Evolutionary conservation across 1,140 invertebrate genomes (phyloP), one percentile per base, ranked within the genome.

Genomic region (Bicyclus anynana): DNA sequence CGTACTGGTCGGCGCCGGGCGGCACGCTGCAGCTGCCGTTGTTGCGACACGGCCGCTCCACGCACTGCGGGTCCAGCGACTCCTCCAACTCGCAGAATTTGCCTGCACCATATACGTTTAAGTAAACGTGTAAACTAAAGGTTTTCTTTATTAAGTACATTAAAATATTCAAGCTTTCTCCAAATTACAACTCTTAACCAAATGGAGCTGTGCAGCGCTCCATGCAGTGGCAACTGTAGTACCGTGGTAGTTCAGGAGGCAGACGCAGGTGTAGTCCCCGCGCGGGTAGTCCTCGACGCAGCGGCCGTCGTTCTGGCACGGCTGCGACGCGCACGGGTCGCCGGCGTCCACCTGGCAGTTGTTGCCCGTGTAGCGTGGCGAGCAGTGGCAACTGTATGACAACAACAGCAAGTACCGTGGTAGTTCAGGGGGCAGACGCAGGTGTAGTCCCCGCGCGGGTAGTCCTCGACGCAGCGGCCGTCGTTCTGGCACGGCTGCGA

Each of bases 291-390:
- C 92, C 78, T 96, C 93, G 10, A 88, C 74, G 73, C 96, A 97
- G 18, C 85, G 91, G 16, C 92, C 95, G n/a, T 91, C 92, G 84
- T 97, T 94, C 35, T 89, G 89, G 78, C 97, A 98, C 0, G 94
- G 93, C 65, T 80, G 90, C 37, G 84, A 91, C 27, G 89, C 86
- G 77, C 96, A 97, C 12, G 93, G 92, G 66, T 93, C 89, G 53
- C 94, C 93, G 78, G 87, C 91, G 82, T 96, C 95, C 76, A 93
- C 91, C 81, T 96, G 92, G 87, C 96, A 97, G 85, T 96, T 96
- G 89, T 94, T 94, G 60, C 95, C 95, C 53, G 92, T 92, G 82
- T 95, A 96, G 46, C 95, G 91, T 21, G 94, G 90, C 40, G 92
- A 90, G 89, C 95, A 97, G 67, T 93, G 91, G 82, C 95, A 96